phyloP scores from a whole-genome alignment of 2,888 invertebrate genomes.

The Orthonevra nobilis region DNA sequence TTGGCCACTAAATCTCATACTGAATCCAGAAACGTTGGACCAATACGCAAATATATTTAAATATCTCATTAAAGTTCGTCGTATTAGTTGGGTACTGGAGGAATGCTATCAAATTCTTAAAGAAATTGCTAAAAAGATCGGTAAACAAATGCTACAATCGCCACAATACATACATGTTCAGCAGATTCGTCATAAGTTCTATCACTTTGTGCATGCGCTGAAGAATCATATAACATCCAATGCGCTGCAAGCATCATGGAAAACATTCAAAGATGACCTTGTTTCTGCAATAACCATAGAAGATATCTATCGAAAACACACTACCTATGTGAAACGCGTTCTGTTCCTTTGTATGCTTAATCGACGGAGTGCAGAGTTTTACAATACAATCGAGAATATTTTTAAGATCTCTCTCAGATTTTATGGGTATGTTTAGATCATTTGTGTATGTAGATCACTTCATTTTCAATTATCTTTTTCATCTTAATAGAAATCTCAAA shows the following conservation, averaged over 20 bases:
- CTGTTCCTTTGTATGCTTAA: conserved; percentile 88
- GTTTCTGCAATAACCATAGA: conserved; percentile 85
- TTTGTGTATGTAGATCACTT: too few relatives aligned
- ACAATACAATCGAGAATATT: conserved; percentile 86
- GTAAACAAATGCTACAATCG: conserved; percentile 82
- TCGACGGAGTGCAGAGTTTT: conserved; percentile 85
- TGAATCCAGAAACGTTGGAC: conserved; percentile 86
- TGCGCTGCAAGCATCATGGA: conserved; percentile 88
- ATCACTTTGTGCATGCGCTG: conserved; percentile 87
- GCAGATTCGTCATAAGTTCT: conserved; percentile 87
- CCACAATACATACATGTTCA: conserved; percentile 87
- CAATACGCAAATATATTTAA: conserved; percentile 89
- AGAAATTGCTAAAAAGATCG: conserved; percentile 81
- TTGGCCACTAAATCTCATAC: conserved; percentile 90
- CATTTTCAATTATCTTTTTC: too few relatives aligned
- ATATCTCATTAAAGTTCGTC: conserved; percentile 87
- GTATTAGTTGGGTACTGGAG: conserved; percentile 88
- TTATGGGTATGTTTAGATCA: conserved; percentile 75
- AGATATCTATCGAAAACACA: conserved; percentile 87
- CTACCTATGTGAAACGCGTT: conserved; percentile 87
- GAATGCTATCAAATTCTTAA: conserved; percentile 86
- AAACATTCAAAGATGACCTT: conserved; percentile 86
- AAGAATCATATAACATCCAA: conserved; percentile 90
- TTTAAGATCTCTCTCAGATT: conserved; percentile 86
- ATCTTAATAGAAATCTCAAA: conserved; percentile 75